These are phyloP conservation scores for Syngnathus floridae DNA, from an alignment of 2,113 vertebrate genomes.

Conservation along the genomic window DNA sequence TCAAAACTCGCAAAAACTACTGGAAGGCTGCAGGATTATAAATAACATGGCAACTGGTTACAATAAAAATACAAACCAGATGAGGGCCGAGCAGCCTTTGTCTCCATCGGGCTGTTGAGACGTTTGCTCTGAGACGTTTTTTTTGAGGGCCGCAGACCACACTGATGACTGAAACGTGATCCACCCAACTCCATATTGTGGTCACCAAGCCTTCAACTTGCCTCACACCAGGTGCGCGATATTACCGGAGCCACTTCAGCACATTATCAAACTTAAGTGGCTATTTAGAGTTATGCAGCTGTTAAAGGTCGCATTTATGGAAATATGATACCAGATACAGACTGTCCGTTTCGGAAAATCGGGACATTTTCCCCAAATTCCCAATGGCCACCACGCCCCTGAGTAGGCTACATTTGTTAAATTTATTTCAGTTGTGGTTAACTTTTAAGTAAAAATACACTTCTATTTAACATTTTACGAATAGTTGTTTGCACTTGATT, in stretches of 20 bases:
- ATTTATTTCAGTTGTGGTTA: too few species aligned
- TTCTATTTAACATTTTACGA: too few species aligned
- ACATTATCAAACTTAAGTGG: slow-evolving; percentile 53
- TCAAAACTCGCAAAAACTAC: slow-evolving; percentile 82
- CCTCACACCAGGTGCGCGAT: slow-evolving; percentile 65
- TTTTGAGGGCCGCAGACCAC: slow-evolving; percentile 45
- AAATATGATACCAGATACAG: slow-evolving; percentile 1
- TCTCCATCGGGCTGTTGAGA: slow-evolving; percentile 47
- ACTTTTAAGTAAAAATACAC: too few species aligned
- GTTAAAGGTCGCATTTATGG: slow-evolving; percentile 33
- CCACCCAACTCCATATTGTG: slow-evolving; percentile 65
- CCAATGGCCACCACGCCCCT: too few species aligned
- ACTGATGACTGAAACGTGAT: slow-evolving; percentile 61
- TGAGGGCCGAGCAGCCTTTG: slow-evolving; percentile 70
- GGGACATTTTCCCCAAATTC: slow-evolving; percentile 16
- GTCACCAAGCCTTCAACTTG: slow-evolving; percentile 41
- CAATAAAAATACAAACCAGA: slow-evolving; percentile 88
- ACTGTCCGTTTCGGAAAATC: not conserved
- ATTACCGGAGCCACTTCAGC: slow-evolving; percentile 46
- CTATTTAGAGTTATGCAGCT: slow-evolving; percentile 39
- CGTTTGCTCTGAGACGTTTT: slow-evolving; percentile 34
- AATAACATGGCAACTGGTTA: slow-evolving; percentile 91
- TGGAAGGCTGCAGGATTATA: slow-evolving; percentile 90
- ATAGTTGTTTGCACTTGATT: too few species aligned
- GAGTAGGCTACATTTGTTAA: too few species aligned